phyloP scores from a whole-genome alignment of 2,888 invertebrate species.

The Drosophila stalkeri region DNA sequence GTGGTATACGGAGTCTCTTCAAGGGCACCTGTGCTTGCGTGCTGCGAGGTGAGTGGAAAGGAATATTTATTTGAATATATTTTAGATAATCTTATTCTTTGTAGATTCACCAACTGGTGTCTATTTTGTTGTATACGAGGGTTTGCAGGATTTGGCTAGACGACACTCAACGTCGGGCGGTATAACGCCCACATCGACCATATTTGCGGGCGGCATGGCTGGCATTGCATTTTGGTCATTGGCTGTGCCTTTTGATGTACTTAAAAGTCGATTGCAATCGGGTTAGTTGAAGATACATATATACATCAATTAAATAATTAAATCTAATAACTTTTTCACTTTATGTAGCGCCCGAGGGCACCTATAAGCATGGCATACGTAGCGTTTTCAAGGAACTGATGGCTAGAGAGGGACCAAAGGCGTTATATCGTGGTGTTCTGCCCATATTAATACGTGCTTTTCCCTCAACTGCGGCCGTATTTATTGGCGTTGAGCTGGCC shows the following conservation, averaged over 20 bases:
- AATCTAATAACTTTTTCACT: background rate
- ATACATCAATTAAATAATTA: too few species aligned
- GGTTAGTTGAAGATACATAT: constrained; percentile 86
- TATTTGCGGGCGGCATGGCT: constrained; percentile 97
- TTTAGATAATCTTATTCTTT: constrained; percentile 46
- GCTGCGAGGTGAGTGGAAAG: constrained; percentile 87
- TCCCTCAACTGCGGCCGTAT: constrained; percentile 99
- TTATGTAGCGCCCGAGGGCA: constrained; percentile 94
- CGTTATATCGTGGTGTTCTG: constrained; percentile 96
- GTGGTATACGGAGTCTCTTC: constrained; percentile 96
- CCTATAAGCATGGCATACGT: constrained; percentile 95
- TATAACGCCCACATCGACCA: constrained; percentile 88
- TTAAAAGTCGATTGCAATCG: constrained; percentile 98
- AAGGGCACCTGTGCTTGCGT: constrained; percentile 95
- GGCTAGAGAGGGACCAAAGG: constrained; percentile 94
- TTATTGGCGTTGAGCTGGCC: constrained; percentile 96
- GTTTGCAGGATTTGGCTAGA: constrained; percentile 91
- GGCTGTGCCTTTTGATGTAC: constrained; percentile 98
- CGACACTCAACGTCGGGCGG: constrained; percentile 85
- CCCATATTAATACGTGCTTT: constrained; percentile 99
- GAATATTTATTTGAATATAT: too few species aligned
- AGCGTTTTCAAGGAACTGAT: constrained; percentile 95
- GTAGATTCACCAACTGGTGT: constrained; percentile 98
- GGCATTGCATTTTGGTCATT: constrained; percentile 98
- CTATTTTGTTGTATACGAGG: constrained; percentile 99